phyloP scores from a whole-genome alignment of 2,888 invertebrate genomes.

The Diaperis boleti region DNA sequence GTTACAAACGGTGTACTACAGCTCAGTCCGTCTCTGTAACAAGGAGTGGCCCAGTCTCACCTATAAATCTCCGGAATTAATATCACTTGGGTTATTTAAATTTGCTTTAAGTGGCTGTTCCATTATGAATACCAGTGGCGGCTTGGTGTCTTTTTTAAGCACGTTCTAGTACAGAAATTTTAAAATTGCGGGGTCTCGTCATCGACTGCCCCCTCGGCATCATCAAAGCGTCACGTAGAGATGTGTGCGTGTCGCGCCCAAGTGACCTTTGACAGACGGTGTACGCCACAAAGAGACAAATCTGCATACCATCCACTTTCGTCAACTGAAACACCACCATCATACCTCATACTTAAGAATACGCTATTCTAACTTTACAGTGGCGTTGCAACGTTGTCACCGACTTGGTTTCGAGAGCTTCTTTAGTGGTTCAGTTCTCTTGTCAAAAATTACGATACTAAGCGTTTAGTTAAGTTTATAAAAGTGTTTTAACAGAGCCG shows the following conservation, averaged over 20 bases:
- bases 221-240: constrained; percentile 60
- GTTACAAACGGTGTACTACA: not conserved
- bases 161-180: constrained; percentile 14
- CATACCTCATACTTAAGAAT: too few relatives aligned
- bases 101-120: constrained; percentile 6
- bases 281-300: constrained; percentile 58
- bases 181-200: constrained; percentile 48
- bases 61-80: constrained; percentile 15
- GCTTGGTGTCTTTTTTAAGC: constrained; percentile 4
- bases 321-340: constrained; percentile 30
- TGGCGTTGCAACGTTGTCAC: too few relatives aligned
- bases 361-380: too few relatives aligned
- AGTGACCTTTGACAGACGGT: constrained; percentile 58
- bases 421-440: too few relatives aligned
- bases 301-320: constrained; percentile 57
- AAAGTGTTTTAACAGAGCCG: too few relatives aligned
- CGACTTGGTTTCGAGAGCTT: too few relatives aligned
- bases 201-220: constrained; percentile 50
- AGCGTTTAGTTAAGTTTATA: too few relatives aligned
- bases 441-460: too few relatives aligned
- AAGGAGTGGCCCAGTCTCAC: constrained; percentile 9
- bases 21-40: not conserved
- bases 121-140: constrained; percentile 13
- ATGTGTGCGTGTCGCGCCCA: constrained; percentile 63
- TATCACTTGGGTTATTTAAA: constrained; percentile 7